Evolutionary conservation across 1,140 invertebrate species (phyloP), one percentile per base, ranked within the genome.

Genomic region (Drosophila bifasciata): DNA sequence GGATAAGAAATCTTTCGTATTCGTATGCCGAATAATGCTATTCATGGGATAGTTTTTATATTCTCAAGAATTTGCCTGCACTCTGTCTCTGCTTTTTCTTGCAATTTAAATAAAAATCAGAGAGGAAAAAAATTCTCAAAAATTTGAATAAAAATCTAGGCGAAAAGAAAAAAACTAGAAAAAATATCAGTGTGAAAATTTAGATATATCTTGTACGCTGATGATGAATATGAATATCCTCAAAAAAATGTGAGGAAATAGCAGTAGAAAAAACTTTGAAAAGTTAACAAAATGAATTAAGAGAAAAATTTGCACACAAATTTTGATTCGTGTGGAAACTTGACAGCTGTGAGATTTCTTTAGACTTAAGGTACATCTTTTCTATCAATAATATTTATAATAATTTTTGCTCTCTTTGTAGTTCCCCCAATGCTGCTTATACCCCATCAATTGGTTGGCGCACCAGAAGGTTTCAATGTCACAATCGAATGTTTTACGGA

Each of bases 401-500:
- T 16, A 0, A 43, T 43, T 52, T 39, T 25, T 56, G 1, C 15
- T 40, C 0, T 57, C 7, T 1, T 2, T 45, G 17, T 16, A 91
- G 91, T 91, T 79, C 84, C 91, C 7, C 91, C 91, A 40, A 91
- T 91, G 91, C 58, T 91, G 52, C 77, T 91, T 6, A 91, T 91
- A 60, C 91, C 91, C 25, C 91, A 91, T 85, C 91, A 91, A 50
- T 60, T 91, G 79, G 96, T 98, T 32, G 96, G 97, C n/a, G 96
- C 95, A 41, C 95, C 96, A 5, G 92, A 95, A 57, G 96, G 95
- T 69, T 96, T 95, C 91, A 95, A 95, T 44, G 96, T 98, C 6
- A 97, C 95, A 11, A 92, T 98, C 66, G 97, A 97, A 92, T 98
- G 97, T 91, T 95, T 96, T 90, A 97, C 96, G 1, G 97, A 98